Evolutionary conservation across 2,113 vertebrate species (phyloP).

Genomic region (Acinonyx jubatus): DNA sequence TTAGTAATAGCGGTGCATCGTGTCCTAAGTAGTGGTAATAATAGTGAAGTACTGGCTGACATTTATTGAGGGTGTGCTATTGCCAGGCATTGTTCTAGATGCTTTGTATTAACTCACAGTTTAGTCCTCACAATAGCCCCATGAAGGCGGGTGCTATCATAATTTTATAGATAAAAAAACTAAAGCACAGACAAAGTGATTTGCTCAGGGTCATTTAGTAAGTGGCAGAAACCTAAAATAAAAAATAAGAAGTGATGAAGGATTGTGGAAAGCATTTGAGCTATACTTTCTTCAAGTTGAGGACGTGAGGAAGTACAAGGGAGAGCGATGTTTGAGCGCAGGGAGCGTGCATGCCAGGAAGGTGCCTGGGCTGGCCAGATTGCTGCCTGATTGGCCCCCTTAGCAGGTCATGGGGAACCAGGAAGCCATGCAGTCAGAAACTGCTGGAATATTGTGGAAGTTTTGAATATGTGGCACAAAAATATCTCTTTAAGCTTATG

Average conservation of each 20-base stretch:
- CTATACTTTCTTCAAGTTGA: background rate
- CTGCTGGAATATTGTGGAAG: background rate
- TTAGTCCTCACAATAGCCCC: background rate
- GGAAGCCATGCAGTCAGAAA: background rate
- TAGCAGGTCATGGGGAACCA: background rate
- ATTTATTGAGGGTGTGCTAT: background rate
- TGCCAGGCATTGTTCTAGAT: background rate
- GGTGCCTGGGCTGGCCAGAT: background rate
- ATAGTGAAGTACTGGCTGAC: background rate
- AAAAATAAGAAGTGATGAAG: background rate
- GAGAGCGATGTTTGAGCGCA: background rate
- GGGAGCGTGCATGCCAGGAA: background rate
- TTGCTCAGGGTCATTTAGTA: background rate
- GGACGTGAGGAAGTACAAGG: background rate
- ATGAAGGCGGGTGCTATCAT: background rate
- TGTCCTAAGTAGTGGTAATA: background rate
- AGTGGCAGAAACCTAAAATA: background rate
- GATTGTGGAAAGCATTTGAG: background rate
- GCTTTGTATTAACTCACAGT: background rate
- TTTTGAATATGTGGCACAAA: conserved; percentile 42
- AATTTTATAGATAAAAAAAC: conserved; percentile 20
- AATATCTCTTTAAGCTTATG: conserved; percentile 37
- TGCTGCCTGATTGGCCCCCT: background rate
- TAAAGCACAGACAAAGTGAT: background rate
- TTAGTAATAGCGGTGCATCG: background rate